Percentiles rank a stretch among this genome's conserved stretches.
Evolutionary conservation across 2,113 vertebrate genomes (phyloP).

Genomic region (Pterocles burchelli): DNA sequence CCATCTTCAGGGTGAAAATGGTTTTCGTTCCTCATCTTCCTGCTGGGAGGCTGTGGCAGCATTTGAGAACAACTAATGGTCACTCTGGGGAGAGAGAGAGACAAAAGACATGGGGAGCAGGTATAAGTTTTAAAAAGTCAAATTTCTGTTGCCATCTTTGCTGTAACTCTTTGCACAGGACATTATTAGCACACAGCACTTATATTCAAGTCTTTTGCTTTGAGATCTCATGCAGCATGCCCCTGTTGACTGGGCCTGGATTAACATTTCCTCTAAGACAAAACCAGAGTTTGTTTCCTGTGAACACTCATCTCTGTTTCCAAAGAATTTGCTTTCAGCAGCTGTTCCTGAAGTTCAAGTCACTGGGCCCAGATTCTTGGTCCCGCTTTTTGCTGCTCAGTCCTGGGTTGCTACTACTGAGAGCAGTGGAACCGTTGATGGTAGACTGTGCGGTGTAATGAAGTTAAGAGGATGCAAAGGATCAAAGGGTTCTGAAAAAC

Average conservation of each 20-base stretch:
- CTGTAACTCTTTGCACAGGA: background rate
- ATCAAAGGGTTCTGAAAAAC: background rate
- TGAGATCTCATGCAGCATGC: background rate
- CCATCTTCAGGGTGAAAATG: background rate
- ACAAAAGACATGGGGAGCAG: accelerated
- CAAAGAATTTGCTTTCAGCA: background rate
- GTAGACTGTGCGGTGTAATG: background rate
- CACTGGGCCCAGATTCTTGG: background rate
- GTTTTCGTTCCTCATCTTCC: background rate
- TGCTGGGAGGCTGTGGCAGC: background rate
- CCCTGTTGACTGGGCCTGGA: background rate
- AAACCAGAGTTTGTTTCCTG: background rate
- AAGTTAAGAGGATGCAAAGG: background rate
- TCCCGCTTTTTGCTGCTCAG: accelerated
- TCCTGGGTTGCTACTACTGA: background rate
- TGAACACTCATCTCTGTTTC: background rate
- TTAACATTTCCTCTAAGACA: background rate
- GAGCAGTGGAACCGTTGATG: background rate
- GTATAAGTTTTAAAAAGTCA: background rate
- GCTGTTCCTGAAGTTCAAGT: background rate
- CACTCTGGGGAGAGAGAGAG: background rate
- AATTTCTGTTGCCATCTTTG: background rate
- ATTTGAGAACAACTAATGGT: background rate
- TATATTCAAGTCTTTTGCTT: background rate
- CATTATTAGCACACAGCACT: background rate